These are phyloP conservation scores for Porites divaricata DNA, from an alignment of 92 coral and sea anemone species.

Conservation along the genomic window DNA sequence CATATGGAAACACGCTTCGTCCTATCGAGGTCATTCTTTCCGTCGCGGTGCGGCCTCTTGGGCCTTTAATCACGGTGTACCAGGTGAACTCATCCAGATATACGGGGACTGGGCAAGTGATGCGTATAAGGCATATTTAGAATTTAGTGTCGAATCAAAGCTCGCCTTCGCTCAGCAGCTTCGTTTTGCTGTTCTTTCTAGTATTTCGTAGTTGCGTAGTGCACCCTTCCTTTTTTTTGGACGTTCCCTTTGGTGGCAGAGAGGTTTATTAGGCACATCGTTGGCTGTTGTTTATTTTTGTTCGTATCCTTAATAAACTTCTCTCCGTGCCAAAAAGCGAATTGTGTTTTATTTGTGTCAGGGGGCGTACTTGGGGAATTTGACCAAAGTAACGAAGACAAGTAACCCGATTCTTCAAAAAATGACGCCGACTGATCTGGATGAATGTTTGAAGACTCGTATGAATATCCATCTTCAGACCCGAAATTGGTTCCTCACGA, in stretches of 20 bases:
- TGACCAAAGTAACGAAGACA: too few species aligned
- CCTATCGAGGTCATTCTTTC: conserved; percentile 34
- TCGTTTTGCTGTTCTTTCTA: neutral
- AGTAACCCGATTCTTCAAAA: too few species aligned
- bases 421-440: too few species aligned
- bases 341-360: too few species aligned
- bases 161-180: neutral
- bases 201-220: neutral
- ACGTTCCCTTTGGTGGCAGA: neutral
- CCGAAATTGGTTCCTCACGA: too few species aligned
- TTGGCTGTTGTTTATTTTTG: neutral
- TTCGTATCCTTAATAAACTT: neutral
- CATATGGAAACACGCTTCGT: too few species aligned
- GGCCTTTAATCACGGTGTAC: neutral
- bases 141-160: conserved; percentile 26
- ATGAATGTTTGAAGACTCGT: too few species aligned
- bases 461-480: too few species aligned
- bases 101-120: conserved; percentile 30
- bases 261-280: neutral
- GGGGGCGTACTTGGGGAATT: too few species aligned
- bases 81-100: conserved; percentile 10
- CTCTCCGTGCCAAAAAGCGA: neutral
- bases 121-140: neutral
- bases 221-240: neutral
- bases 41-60: conserved; percentile 26